A percentile compares a stretch with the other conserved stretches of the same genome.
phyloP scores from a whole-genome alignment of 2,888 invertebrate genomes.

The Drosophila siamana region DNA sequence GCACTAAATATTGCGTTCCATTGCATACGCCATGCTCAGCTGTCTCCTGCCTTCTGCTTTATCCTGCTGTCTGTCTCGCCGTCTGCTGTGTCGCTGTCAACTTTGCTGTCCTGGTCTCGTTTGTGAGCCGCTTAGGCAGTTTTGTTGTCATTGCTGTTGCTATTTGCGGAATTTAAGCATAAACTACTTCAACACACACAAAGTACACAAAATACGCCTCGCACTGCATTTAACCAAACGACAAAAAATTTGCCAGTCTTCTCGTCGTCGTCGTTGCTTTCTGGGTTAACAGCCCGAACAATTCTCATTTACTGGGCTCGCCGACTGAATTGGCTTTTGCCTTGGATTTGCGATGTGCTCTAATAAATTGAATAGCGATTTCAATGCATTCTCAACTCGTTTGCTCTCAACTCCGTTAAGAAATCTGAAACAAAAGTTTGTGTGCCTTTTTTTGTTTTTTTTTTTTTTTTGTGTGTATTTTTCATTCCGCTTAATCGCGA shows the following conservation, averaged over 20 bases:
- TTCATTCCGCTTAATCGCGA: conserved; percentile 53
- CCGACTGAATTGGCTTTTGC: conserved; percentile 8
- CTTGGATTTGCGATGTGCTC: conserved; percentile 12
- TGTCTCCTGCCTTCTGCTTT: not conserved
- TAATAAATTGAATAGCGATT: conserved; percentile 40
- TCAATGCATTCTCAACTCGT: conserved; percentile 53
- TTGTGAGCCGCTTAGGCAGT: conserved; percentile 27
- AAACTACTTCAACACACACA: conserved; percentile 41
- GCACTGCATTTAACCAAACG: conserved; percentile 49
- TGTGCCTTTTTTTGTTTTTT: not conserved
- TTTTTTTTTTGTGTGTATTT: conserved; percentile 1
- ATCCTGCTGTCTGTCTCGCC: conserved; percentile 10
- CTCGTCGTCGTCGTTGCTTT: conserved; percentile 16
- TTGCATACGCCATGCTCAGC: conserved; percentile 53
- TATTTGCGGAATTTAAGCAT: conserved; percentile 44
- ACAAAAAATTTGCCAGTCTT: conserved; percentile 13
- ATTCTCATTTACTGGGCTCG: conserved; percentile 14
- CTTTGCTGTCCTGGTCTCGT: conserved; percentile 28
- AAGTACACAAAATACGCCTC: conserved; percentile 5
- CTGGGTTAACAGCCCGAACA: conserved; percentile 4
- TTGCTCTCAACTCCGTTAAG: conserved; percentile 22
- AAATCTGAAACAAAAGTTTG: conserved; percentile 56
- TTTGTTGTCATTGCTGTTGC: conserved; percentile 21
- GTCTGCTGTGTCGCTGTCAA: conserved; percentile 41
- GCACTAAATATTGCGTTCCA: conserved; percentile 50